Conservation (phyloP, 2,113 vertebrate species). For the Pteruthius melanotis region DNA sequence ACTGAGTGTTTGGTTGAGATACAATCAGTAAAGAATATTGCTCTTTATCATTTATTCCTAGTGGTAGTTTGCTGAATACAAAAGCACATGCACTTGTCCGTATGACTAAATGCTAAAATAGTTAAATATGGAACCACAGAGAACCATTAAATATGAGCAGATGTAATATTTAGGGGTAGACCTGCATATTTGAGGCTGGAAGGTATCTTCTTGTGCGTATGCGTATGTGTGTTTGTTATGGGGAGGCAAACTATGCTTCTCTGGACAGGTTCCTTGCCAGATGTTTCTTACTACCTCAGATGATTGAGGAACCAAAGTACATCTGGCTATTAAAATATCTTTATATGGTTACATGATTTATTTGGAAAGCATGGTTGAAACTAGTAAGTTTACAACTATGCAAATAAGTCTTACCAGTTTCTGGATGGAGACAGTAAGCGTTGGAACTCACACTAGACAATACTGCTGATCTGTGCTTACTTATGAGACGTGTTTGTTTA, state of each 20-base stretch:
- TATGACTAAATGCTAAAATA: constrained; percentile 29
- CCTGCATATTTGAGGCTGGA: constrained; percentile 32
- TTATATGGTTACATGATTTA: constrained; percentile 63
- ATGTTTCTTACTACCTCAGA: constrained; percentile 67
- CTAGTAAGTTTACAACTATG: constrained; percentile 30
- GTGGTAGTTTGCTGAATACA: constrained; percentile 30
- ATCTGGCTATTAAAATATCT: constrained; percentile 70
- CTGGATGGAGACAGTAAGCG: constrained; percentile 25
- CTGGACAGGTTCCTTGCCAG: constrained; percentile 68
- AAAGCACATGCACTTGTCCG: constrained; percentile 28
- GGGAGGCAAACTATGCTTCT: constrained; percentile 23
- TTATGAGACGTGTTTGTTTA: not conserved
- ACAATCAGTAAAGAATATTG: not conserved
- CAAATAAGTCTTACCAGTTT: constrained; percentile 33
- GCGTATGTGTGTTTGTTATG: not conserved
- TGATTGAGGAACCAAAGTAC: constrained; percentile 59
- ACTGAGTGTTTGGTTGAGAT: not conserved
- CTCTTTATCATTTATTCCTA: constrained; percentile 45
- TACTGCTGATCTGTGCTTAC: constrained; percentile 18
- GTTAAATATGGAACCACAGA: constrained; percentile 48
- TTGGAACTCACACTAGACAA: constrained; percentile 35
- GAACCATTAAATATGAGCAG: constrained; percentile 34
- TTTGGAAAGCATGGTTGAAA: constrained; percentile 35
- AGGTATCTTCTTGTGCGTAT: not conserved
- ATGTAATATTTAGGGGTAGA: constrained; percentile 3